Base-by-base conservation (phyloP, 1,140 invertebrate genomes). In the Nasonia giraulti region DNA sequence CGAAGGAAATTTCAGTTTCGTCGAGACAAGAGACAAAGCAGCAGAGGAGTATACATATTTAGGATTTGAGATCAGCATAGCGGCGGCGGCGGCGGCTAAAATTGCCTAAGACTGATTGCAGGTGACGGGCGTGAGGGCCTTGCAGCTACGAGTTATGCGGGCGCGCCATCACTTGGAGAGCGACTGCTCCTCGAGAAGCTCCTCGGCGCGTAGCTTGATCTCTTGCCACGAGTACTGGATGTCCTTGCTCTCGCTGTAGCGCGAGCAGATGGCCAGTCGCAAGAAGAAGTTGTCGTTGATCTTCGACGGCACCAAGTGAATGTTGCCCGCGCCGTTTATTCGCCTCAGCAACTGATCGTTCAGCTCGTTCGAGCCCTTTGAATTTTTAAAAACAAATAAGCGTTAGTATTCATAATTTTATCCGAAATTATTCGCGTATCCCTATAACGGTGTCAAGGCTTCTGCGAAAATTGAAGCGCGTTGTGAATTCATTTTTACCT, bases 271-370 rank as follows among this genome's bases (percentile, higher is more conserved):
- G 0, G 97, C 97, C 89, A 99, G 95, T 62, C 98, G 95, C 14
- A 99, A 93, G 92, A 99, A 99, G 90, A 96, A 99, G 1, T 93
- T 93, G 85, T 96, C 96, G 20, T 95, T 94, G 44, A 98, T 96
- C 91, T 98, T 98, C 0, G 98, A 97, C 0, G 98, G 98, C 0
- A 99, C 98, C 84, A 99, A 93, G 92, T 99, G 98, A 86, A 99
- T 99, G 88, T 97, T 96, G 27, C 97, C 97, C 62, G 97, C 96
- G 0, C 96, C 96, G 89, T 99, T 99, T 73, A 99, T 97, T 73
- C 94, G 95, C 89, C 97, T 97, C 69, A 98, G 91, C 0, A 99
- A 92, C 1, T 93, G 92, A 90, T 99, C 98, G 89, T 98, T 99
- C 1, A 95, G 87, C 86, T 97, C 96, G 90, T 99, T 99, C 8